Conservation (phyloP, 2,113 vertebrate species). For the Oreochromis niloticus region DNA sequence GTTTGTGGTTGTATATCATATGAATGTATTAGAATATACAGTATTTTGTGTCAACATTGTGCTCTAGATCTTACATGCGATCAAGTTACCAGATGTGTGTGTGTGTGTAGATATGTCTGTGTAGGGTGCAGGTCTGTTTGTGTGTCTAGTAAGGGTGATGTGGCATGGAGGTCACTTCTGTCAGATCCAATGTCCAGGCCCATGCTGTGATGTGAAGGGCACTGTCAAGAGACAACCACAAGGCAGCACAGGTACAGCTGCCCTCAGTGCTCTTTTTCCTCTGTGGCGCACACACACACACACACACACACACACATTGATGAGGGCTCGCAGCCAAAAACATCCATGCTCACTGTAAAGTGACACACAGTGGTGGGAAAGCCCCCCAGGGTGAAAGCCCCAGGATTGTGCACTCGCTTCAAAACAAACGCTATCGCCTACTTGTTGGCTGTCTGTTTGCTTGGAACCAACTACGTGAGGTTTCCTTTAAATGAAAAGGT, state of each 20-base stretch:
- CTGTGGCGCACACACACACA: background rate
- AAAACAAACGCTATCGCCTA: constrained; percentile 42
- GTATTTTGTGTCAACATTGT: background rate
- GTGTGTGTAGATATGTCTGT: background rate
- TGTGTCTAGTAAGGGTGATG: constrained; percentile 45
- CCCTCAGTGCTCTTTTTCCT: constrained; percentile 65
- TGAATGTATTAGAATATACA: background rate
- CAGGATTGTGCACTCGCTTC: constrained; percentile 24
- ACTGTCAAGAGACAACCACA: constrained; percentile 77
- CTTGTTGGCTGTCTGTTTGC: constrained; percentile 32
- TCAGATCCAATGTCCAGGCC: constrained; percentile 76
- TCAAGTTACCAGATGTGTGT: background rate
- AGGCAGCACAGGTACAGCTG: constrained; percentile 76
- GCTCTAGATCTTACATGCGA: background rate
- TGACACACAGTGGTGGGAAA: constrained; percentile 39
- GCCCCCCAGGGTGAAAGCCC: constrained; percentile 18
- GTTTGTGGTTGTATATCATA: background rate
- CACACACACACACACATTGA: background rate
- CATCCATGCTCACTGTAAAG: constrained; percentile 24
- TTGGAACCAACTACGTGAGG: background rate
- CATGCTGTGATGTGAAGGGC: constrained; percentile 81
- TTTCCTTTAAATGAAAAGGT: background rate
- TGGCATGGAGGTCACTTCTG: constrained; percentile 76
- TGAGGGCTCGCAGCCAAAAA: constrained; percentile 2
- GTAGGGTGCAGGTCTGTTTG: background rate